Evolutionary conservation across 2,797 vertebrate genomes (phyloP).

Genomic region (Cyclura pinguis): DNA sequence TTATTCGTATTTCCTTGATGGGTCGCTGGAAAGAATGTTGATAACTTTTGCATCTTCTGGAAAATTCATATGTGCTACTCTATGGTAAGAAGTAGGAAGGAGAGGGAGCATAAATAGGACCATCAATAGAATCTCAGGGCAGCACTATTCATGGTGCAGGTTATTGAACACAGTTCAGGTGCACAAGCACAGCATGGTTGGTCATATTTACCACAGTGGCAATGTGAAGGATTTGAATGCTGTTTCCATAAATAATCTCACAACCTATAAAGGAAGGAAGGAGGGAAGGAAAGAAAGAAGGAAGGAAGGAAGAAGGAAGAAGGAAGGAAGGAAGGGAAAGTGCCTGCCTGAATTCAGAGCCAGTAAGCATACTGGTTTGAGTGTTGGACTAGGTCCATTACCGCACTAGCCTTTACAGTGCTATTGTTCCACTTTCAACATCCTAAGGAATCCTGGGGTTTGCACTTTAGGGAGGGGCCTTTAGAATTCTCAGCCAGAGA

Average conservation of each 20-base stretch:
- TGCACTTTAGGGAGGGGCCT: too few relatives aligned
- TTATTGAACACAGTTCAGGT: background rate
- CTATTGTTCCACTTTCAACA: too few relatives aligned
- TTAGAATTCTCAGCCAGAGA: too few relatives aligned
- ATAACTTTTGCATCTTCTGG: background rate
- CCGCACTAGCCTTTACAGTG: too few relatives aligned
- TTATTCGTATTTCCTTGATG: background rate
- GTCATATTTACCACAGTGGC: background rate
- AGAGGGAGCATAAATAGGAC: background rate
- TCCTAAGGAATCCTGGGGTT: too few relatives aligned
- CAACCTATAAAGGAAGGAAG: background rate
- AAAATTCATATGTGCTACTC: background rate
- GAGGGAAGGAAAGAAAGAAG: too few relatives aligned
- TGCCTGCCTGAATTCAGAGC: too few relatives aligned
- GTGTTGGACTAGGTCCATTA: too few relatives aligned
- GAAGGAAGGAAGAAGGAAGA: too few relatives aligned
- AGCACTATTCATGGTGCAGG: background rate
- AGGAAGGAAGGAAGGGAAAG: too few relatives aligned
- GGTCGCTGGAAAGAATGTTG: background rate
- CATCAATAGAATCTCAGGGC: background rate
- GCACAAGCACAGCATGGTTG: background rate
- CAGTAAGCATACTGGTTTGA: too few relatives aligned
- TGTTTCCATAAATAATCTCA: background rate
- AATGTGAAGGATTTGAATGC: too few relatives aligned
- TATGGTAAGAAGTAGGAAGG: background rate